Evolutionary conservation across 1,140 invertebrate genomes (phyloP).

Genomic region (Camponotus floridanus): DNA sequence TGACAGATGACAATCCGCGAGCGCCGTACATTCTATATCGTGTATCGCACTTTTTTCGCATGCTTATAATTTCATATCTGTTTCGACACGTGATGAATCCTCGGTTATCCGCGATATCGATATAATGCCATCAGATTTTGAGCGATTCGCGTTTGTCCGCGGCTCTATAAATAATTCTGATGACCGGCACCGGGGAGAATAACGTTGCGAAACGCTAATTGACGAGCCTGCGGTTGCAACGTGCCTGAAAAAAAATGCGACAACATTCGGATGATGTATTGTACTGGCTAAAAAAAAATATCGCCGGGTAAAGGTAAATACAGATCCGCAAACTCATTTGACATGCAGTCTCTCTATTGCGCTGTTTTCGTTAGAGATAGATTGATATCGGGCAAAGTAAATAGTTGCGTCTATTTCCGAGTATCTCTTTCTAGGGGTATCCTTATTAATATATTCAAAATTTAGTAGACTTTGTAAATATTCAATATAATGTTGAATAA

Average conservation of each 20-base stretch:
- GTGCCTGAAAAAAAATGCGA: constrained; percentile 21
- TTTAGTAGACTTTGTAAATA: neutral
- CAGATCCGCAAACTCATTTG: constrained; percentile 28
- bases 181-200: neutral
- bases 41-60: constrained; percentile 24
- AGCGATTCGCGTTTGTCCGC: neutral
- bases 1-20: constrained; percentile 52
- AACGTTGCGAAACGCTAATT: constrained; percentile 40
- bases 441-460: neutral
- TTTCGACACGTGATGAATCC: constrained; percentile 28
- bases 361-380: constrained; percentile 7
- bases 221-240: constrained; percentile 7
- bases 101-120: constrained; percentile 30
- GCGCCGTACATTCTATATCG: constrained; percentile 11
- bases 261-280: neutral
- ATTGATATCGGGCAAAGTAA: constrained; percentile 33
- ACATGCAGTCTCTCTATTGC: constrained; percentile 33
- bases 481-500: neutral
- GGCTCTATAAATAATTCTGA: constrained; percentile 45
- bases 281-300: constrained; percentile 38
- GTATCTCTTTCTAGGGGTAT: neutral
- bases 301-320: constrained; percentile 39
- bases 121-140: constrained; percentile 37
- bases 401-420: neutral
- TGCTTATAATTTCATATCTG: constrained; percentile 30